Evolutionary conservation across 2,888 invertebrate genomes (phyloP), one percentile per base, ranked within the genome.

Genomic region (Monoplex corrugatus): DNA sequence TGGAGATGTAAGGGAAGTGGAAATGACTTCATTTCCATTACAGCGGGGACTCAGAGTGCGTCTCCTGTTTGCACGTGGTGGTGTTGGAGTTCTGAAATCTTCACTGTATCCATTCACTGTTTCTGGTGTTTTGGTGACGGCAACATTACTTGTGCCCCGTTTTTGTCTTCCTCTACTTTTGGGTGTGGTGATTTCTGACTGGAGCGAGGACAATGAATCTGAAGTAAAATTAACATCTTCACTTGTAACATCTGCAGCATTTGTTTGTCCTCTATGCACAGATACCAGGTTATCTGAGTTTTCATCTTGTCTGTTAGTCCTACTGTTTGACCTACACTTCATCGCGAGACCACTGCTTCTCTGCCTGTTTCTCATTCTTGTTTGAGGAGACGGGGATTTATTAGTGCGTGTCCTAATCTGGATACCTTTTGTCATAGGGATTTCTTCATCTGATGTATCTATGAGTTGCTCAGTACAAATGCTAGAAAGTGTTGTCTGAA

Each of bases 401-500:
- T 10, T 57, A 50, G 38, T 57, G 6, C 19, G 38, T 84, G 0
- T 43, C 57, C 32, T 19, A 23, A 10, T 19, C 5, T 80, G 28
- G 3, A 23, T 23, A 23, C 28, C 78, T 40, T 80, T 80, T 35
- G 10, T 23, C 13, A 13, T 45, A 3, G 32, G 13, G 1, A 13
- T 44, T 44, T 44, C 43, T 43, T 82, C 68, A 32, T 83, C 75
- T 38, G 72, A 32, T 35, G 68, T 16, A 19, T 87, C 83, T n/a
- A 68, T 68, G 23, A 44, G 44, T n/a, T 45, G 50, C 57, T 91
- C 88, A 43, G 91, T 91, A 87, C 91, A 92, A 35, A 91, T 90
- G 88, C 92, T 93, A 1, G 93, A 91, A 92, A 92, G 90, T 0
- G 93, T 92, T 23, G 91, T 90, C 89, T 92, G 92, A 75, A 91